Percentiles rank a stretch among this genome's conserved stretches.
These are phyloP conservation scores for Enteromius unitaeniatus DNA, from an alignment of 2,797 vertebrate species.

Conservation along the genomic window DNA sequence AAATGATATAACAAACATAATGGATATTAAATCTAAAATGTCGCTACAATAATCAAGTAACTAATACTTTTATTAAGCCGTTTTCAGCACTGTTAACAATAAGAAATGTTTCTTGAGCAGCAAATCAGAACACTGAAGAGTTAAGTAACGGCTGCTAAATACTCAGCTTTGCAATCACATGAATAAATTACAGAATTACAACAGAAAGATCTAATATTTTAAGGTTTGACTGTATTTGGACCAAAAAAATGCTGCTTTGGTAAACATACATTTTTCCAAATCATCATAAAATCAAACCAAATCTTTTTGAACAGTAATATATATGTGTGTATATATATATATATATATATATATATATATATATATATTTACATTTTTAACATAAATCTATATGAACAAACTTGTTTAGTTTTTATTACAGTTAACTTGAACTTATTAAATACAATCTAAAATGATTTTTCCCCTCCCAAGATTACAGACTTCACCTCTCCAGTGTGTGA, in stretches of 20 bases:
- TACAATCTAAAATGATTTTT: not conserved
- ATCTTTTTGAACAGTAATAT: not conserved
- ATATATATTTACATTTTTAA: no score
- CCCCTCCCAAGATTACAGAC: slow-evolving; percentile 67
- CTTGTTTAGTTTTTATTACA: not conserved
- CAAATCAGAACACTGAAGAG: no score
- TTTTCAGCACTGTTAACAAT: not conserved
- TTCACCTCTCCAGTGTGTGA: slow-evolving; percentile 63
- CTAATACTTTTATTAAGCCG: not conserved
- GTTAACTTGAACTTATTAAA: no score
- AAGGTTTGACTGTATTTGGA: no score
- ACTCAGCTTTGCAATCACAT: no score
- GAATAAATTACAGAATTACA: no score
- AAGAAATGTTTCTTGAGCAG: not conserved
- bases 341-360: no score
- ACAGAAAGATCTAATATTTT: no score
- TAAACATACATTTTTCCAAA: no score
- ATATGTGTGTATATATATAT: not conserved
- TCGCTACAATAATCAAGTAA: not conserved
- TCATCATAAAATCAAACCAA: no score
- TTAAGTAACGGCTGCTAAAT: no score
- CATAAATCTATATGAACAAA: not conserved
- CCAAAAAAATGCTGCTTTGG: no score
- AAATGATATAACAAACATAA: not conserved
- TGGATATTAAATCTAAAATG: not conserved